Conservation (phyloP, 2,888 invertebrate genomes). For the Pharmacophagus antenor region DNA sequence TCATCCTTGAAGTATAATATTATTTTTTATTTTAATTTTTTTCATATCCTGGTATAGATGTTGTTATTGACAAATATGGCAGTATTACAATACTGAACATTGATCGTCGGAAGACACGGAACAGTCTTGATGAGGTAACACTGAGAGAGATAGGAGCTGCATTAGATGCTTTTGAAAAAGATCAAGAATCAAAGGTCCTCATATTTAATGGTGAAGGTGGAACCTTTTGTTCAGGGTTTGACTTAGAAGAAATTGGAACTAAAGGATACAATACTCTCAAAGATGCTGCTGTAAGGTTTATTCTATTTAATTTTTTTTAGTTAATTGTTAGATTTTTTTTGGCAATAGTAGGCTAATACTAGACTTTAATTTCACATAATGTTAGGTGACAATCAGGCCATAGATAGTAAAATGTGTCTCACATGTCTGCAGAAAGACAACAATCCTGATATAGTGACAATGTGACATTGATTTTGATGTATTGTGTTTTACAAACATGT, state of each 20-base stretch:
- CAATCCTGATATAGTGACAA: too few species aligned
- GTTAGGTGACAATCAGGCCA: too few species aligned
- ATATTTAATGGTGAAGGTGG: slow-evolving; percentile 96
- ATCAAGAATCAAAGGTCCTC: slow-evolving; percentile 84
- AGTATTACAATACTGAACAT: slow-evolving; percentile 90
- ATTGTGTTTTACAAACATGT: too few species aligned
- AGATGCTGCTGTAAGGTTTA: slow-evolving; percentile 63
- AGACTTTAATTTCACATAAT: too few species aligned
- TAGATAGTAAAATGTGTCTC: too few species aligned
- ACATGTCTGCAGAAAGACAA: too few species aligned
- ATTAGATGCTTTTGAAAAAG: slow-evolving; percentile 89
- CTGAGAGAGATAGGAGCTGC: slow-evolving; percentile 85
- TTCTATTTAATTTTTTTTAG: background rate
- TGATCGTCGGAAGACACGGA: slow-evolving; percentile 90
- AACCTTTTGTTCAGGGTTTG: slow-evolving; percentile 95
- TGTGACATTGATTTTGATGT: too few species aligned
- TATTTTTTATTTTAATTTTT: background rate
- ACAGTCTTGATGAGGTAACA: slow-evolving; percentile 88
- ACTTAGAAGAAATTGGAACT: slow-evolving; percentile 86
- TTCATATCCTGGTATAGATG: slow-evolving; percentile 48
- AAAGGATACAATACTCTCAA: slow-evolving; percentile 63
- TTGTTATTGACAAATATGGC: slow-evolving; percentile 82
- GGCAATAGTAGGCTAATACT: too few species aligned
- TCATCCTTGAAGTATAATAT: background rate
- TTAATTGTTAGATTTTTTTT: background rate